Evolutionary conservation across 2,888 invertebrate species (phyloP).

Genomic region (Stratiomys singularior): DNA sequence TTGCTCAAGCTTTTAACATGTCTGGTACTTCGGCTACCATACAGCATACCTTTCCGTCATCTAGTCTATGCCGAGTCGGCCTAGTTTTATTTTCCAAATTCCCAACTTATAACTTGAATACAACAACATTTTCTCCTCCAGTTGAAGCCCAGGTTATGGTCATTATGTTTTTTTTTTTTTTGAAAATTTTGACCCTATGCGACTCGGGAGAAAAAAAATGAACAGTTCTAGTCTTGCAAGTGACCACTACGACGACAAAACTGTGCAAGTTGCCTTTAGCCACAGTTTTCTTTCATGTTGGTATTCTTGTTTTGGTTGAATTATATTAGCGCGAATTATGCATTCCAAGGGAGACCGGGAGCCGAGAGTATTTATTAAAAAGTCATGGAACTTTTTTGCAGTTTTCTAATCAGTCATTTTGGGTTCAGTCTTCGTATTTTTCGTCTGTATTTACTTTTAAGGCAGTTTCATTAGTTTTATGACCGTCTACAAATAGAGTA

Average conservation of each 20-base stretch:
- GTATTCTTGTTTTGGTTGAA: too few species aligned
- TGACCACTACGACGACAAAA: background rate
- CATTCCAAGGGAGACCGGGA: background rate
- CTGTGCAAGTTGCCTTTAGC: too few species aligned
- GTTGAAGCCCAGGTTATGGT: background rate
- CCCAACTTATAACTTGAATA: background rate
- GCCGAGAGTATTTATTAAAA: background rate
- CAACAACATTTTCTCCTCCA: background rate
- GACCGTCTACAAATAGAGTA: too few species aligned
- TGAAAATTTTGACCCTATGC: conserved; percentile 16
- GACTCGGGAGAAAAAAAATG: background rate
- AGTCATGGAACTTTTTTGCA: too few species aligned
- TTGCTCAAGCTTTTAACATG: background rate
- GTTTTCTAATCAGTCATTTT: too few species aligned
- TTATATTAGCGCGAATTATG: too few species aligned
- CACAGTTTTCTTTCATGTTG: too few species aligned
- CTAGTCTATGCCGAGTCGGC: background rate
- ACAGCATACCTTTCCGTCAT: conserved; percentile 1
- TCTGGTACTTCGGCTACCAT: background rate
- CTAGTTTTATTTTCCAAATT: conserved; percentile 26
- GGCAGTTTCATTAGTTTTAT: too few species aligned
- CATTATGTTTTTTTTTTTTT: background rate
- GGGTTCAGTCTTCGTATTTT: too few species aligned
- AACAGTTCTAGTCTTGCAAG: background rate
- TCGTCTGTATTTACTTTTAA: too few species aligned